A percentile compares a stretch with the other conserved stretches of the same genome.
These are phyloP conservation scores for Perognathus longimembris DNA, from an alignment of 2,113 vertebrate genomes.

Conservation along the genomic window DNA sequence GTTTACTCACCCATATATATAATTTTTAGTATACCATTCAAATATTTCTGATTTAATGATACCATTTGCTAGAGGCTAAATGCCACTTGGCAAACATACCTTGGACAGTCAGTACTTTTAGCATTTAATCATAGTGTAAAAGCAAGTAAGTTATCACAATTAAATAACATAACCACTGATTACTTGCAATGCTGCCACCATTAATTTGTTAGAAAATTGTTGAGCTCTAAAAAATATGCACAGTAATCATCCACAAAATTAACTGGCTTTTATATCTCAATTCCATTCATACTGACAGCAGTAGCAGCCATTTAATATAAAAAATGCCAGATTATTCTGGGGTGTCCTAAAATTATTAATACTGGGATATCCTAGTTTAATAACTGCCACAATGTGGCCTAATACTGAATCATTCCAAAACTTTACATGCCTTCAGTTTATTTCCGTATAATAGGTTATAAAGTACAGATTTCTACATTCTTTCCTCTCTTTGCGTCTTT, in stretches of 20 bases:
- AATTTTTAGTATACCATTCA: conserved; percentile 62
- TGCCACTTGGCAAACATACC: conserved; percentile 41
- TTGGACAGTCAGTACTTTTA: conserved; percentile 54
- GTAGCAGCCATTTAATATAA: conserved; percentile 51
- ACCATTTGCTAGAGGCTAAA: conserved; percentile 58
- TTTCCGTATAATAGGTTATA: conserved; percentile 78
- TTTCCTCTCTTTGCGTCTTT: conserved; percentile 79
- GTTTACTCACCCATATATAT: conserved; percentile 40
- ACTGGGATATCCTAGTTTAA: conserved; percentile 66
- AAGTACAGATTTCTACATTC: conserved; percentile 74
- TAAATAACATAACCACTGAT: conserved; percentile 62
- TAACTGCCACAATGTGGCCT: conserved; percentile 73
- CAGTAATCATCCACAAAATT: conserved; percentile 37
- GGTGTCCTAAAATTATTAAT: conserved; percentile 60
- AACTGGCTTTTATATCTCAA: conserved; percentile 19
- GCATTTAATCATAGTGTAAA: conserved; percentile 61
- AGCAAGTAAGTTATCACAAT: conserved; percentile 34
- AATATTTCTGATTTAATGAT: conserved; percentile 49
- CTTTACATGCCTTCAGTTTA: conserved; percentile 67
- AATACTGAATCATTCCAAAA: conserved; percentile 71
- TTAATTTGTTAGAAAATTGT: conserved; percentile 63
- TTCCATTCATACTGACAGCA: background rate
- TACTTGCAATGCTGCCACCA: conserved; percentile 74
- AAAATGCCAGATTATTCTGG: conserved; percentile 59
- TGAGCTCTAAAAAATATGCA: conserved; percentile 57